Conservation (phyloP, 1,140 invertebrate genomes). For the Batillaria attramentaria region DNA sequence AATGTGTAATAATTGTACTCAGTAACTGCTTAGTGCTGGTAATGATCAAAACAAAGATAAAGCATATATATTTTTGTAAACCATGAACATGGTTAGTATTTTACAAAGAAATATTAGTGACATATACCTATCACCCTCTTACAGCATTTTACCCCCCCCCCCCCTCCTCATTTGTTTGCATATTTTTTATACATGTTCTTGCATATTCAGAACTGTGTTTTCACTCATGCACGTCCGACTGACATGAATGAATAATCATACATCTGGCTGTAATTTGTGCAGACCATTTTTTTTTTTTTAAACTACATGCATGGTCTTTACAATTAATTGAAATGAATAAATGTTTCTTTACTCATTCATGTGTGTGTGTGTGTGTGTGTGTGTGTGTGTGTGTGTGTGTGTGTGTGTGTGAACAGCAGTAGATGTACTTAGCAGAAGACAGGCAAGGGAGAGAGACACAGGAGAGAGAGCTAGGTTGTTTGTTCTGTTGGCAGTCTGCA, state of each 20-base stretch:
- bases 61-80: too few species aligned
- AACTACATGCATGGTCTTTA: not conserved
- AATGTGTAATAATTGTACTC: too few species aligned
- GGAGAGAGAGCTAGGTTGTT: not conserved
- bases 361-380: not conserved
- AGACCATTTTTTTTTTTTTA: not conserved
- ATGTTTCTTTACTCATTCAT: not conserved
- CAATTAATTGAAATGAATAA: not conserved
- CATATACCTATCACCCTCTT: too few species aligned
- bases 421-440: too few species aligned
- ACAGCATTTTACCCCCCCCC: too few species aligned
- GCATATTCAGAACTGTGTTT: not conserved
- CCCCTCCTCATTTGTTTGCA: not conserved
- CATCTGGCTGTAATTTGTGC: not conserved
- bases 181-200: not conserved
- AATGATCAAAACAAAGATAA: too few species aligned
- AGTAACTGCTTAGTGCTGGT: too few species aligned
- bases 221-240: not conserved
- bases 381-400: conserved; percentile 2
- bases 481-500: not conserved
- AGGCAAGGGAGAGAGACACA: not conserved
- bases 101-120: too few species aligned
- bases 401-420: not conserved
- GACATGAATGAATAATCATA: not conserved
- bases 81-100: too few species aligned